Evolutionary conservation across 2,113 vertebrate species (phyloP).

Genomic region (Peromyscus maniculatus): DNA sequence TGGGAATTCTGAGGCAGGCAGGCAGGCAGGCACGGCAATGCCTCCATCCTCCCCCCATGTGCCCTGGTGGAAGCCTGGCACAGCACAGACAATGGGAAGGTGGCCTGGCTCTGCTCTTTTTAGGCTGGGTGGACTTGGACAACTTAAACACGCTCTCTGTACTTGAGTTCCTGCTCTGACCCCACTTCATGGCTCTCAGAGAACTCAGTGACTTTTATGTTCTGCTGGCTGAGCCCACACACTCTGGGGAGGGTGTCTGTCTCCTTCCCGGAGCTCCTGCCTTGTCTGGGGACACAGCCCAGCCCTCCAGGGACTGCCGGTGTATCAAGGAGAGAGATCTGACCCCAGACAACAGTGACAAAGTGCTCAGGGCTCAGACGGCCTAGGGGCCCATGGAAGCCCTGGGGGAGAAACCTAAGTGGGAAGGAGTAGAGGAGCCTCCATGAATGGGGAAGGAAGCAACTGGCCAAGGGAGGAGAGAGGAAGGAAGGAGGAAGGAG

Average conservation of each 20-base stretch:
- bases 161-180: not conserved
- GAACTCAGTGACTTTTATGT: not conserved
- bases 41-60: not conserved
- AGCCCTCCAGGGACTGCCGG: not conserved
- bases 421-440: not conserved
- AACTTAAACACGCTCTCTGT: not conserved
- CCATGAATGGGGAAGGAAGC: not conserved
- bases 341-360: not conserved
- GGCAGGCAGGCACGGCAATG: not conserved
- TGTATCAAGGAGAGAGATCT: not conserved
- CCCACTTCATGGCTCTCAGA: not conserved
- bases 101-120: not conserved
- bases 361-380: not conserved
- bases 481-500: not conserved
- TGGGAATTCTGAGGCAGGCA: not conserved
- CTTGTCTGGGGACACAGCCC: not conserved
- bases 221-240: not conserved
- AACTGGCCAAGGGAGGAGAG: not conserved
- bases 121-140: not conserved
- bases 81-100: not conserved
- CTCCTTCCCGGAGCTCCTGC: not conserved
- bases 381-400: not conserved
- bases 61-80: not conserved
- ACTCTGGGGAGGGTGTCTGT: accelerated
- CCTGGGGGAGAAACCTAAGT: not conserved